Base-by-base conservation (phyloP, 2,888 invertebrate species). In the Proisotoma minuta region DNA sequence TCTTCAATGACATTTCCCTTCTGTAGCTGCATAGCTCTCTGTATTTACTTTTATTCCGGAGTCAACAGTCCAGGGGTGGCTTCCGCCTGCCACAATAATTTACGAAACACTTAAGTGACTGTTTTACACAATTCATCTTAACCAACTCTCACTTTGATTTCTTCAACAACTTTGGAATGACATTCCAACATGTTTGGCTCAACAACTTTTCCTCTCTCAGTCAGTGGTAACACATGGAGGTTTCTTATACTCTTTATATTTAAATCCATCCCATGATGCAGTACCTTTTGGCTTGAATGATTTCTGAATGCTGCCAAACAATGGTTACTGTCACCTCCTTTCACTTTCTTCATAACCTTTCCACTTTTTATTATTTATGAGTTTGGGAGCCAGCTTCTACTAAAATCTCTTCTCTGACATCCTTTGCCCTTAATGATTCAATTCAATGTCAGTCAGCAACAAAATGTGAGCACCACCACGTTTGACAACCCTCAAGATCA, bases 1-100 rank as follows among this genome's bases (percentile, higher is more conserved):
- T 65, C 59, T 68, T 65, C 66, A 68, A 68, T 71, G 71, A 71
- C 72, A 67, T 69, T 66, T 68, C 70, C 70, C 69, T 66, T 72
- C 67, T 70, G 66, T 60, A 52, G n/a, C n/a, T n/a, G n/a, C n/a
- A n/a, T n/a, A n/a, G n/a, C 63, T 57, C 15, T n/a, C 5, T 39
- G 26, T 43, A 43, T 43, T 43, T 43, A 43, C 43, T 43, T 43
- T 43, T 43, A 43, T n/a, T 18, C 10, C 18, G 10, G 18, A 43
- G 43, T 43, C 43, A 43, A 43, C 43, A 43, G 15, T 4, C 15
- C 15, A 43, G 5, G 18, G 50, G 50, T 50, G 50, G 23, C 26
- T 50, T 22, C 23, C 23, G 20, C 23, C 18, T 50, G 4, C 23
- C 54, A 5, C n/a, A 54, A 51, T 40, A 62, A 68, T 62, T 59